phyloP scores from a whole-genome alignment of 2,888 invertebrate species.

The Amblyjoppa fuscipennis region DNA sequence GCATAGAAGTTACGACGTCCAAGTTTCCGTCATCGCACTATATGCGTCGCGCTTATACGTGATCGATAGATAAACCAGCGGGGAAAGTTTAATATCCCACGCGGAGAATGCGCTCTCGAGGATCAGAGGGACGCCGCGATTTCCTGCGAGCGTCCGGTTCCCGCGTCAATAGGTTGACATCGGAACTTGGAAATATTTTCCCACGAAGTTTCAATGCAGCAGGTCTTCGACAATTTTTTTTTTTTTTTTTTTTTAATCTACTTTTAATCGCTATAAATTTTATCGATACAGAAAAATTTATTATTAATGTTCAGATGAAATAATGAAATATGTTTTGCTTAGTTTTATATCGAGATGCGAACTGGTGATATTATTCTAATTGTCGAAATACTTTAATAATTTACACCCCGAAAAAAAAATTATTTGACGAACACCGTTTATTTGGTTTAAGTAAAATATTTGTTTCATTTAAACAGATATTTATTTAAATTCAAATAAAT shows the following conservation, averaged over 20 bases:
- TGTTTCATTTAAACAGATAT: no score
- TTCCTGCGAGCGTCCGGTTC: constrained; percentile 67
- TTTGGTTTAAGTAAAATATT: no score
- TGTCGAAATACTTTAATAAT: no score
- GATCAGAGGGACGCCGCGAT: constrained; percentile 46
- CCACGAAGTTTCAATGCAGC: not conserved
- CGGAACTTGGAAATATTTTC: constrained; percentile 5
- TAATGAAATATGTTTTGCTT: no score
- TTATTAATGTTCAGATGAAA: no score
- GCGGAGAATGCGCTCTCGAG: constrained; percentile 49
- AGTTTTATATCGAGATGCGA: no score
- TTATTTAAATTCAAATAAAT: no score
- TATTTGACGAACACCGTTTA: no score
- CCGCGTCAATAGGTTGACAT: constrained; percentile 58
- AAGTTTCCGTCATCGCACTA: constrained; percentile 19
- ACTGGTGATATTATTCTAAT: no score
- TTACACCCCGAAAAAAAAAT: no score
- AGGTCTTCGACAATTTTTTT: not conserved
- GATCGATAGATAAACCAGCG: constrained; percentile 66
- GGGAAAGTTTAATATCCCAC: constrained; percentile 69
- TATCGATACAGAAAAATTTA: no score
- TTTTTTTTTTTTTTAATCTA: not conserved
- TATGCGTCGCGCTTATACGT: constrained; percentile 12
- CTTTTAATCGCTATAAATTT: no score
- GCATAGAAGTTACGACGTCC: constrained; percentile 37